Evolutionary conservation across 2,888 invertebrate species (phyloP), one percentile per base, ranked within the genome.

Genomic region (Agrilus cyanescens): DNA sequence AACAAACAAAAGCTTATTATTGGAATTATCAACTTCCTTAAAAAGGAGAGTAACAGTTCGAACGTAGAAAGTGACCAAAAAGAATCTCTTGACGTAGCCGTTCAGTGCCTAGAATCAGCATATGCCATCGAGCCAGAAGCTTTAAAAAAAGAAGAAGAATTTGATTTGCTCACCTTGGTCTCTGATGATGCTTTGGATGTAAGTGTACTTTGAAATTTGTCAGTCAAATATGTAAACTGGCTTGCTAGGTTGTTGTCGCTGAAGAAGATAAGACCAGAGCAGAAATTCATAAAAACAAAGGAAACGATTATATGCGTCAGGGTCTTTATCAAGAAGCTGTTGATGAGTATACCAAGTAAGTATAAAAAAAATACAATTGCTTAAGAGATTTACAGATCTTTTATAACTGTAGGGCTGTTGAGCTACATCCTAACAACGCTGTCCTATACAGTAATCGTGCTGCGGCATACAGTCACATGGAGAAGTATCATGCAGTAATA

Each of bases 401-500:
- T 6, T 40, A 32, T 36, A n/a, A 47, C 67, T 72, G 62, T 52
- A 84, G 88, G 55, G 96, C 97, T 10, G 89, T 98, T 50, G 75
- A 81, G 55, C 69, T 91, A 44, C 89, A 95, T 63, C 80, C 83
- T 16, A 76, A 76, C 47, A 96, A 96, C 70, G 85, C 96, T 1
- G 89, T 97, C 25, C 97, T 86, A 68, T 97, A 88, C 65, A 95
- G 96, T 65, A 98, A 98, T 64, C 80, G 97, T 52, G 98, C 97
- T 36, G 97, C 97, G 2, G 94, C 95, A 1, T 84, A 86, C 63
- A 94, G 87, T 61, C 90, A 93, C 61, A 69, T 95, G 50, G 85
- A 85, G 38, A 81, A 87, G 57, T 84, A 90, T 59, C 75, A 81
- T 43, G 74, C 79, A 46, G 91, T 95, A 10, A 83, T 97, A 40